Base-by-base conservation (phyloP, 2,797 vertebrate species). In the Sebastes melanostomus region DNA sequence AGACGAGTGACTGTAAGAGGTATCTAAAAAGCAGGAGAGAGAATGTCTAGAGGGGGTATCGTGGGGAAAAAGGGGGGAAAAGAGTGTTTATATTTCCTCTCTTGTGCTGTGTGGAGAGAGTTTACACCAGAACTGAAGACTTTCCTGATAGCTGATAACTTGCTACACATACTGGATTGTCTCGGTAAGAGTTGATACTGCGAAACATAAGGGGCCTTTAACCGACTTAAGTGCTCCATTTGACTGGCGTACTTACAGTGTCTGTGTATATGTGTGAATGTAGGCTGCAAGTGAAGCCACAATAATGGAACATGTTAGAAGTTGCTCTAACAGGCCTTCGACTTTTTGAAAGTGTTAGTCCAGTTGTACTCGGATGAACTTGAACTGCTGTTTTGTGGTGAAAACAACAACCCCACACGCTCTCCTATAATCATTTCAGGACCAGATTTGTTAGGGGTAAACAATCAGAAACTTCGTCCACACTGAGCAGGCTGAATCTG, bases 61-160 rank as follows among this genome's bases (percentile, higher is more conserved):
- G 6, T 73, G 29, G 69, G 3, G 27, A 66, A 63, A 68, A 50
- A 20, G 36, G 20, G 58, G 20, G 20, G 68, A 58, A 42, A 58
- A 34, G 58, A 22, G 69, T 72, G 87, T 86, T 90, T 81, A 73
- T 36, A 78, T 80, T 88, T 86, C 72, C 89, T 61, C 86, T 86
- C 38, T 34, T 55, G 70, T 59, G 74, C 73, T 58, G 72, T 14
- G 75, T 58, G 62, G 68, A 77, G 68, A 69, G 72, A 72, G 60
- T 82, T 88, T 78, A 77, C 87, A 70, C 80, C 74, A 83, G 42
- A 86, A 54, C 24, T 34, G 5, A 73, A 59, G 71, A 8, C 56
- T 82, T 84, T 83, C 46, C 72, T 25, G 36, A 75, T 4, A 8
- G 73, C 75, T 46, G 22, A 82, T 36, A 65, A 55, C 27, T 42